Conservation (phyloP, 2,113 vertebrate genomes). For the Siniperca knerii region DNA sequence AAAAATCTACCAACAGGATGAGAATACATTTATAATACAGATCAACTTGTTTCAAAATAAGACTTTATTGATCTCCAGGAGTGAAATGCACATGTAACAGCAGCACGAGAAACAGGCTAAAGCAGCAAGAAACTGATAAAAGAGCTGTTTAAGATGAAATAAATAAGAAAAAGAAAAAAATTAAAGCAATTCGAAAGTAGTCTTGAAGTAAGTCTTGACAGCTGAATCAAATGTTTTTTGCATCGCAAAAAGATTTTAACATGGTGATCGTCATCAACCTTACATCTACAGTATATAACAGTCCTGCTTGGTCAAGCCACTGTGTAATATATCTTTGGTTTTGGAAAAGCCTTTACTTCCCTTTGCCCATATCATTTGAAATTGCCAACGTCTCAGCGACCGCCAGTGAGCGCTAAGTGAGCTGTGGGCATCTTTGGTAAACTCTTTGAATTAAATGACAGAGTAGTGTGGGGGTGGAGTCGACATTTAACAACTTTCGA, state of each 20-base stretch:
- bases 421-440: constrained; percentile 64
- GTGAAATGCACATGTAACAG: neutral
- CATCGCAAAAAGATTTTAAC: neutral
- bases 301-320: neutral
- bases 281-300: neutral
- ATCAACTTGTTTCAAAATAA: neutral
- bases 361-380: constrained; percentile 30
- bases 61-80: neutral
- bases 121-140: neutral
- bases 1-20: neutral
- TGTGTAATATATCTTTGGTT: constrained; percentile 31
- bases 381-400: constrained; percentile 47
- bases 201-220: neutral
- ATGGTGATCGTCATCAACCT: neutral
- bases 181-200: neutral
- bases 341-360: constrained; percentile 27
- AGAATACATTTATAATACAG: neutral
- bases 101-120: neutral
- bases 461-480: constrained; percentile 67
- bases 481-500: constrained; percentile 67
- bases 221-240: neutral
- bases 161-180: neutral
- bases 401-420: constrained; percentile 46
- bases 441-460: constrained; percentile 73
- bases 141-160: neutral